Base-by-base conservation (phyloP, 2,113 vertebrate genomes). In the Hippoglossus stenolepis region DNA sequence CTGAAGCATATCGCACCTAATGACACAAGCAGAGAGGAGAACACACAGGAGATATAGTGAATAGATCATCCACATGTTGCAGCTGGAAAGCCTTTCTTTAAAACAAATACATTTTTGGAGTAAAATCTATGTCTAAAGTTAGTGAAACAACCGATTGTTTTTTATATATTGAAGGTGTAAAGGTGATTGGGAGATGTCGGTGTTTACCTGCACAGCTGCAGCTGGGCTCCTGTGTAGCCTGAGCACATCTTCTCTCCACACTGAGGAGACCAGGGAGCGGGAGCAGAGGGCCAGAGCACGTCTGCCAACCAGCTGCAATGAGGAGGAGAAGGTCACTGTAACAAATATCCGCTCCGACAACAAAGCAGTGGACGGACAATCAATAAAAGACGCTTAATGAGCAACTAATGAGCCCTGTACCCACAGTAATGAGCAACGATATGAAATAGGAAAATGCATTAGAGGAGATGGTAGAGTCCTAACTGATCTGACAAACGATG, bases 301-400 rank as follows among this genome's bases (percentile, higher is more conserved):
- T 71, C 93, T 63, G 60, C 96, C 93, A 43, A 96, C 94, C 76
- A 94, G 90, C 97, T 98, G 92, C 65, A 82, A 56, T 51, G 6
- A 10, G 78, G 35, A 65, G 12, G 35, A 38, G 35, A 38, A 65
- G n/a, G 40, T 14, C 0, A 40, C 12, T 14, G 26, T 38, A 49
- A 76, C 2, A 57, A 64, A 56, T 4, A 35, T 43, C 8, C 10
- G 62, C 43, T 69, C 47, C 35, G 31, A 40, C 54, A 62, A 38
- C 59, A n/a, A 40, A 62, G 38, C 49, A 58, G 38, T 43, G 2
- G 40, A 7, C 31, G 31, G 31, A 31, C 31, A 31, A 31, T 31
- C 31, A 31, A 31, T 31, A 7, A 7, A 7, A 31, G 31, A 31
- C 31, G 6, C 31, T 31, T 31, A 31, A 31, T 31, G 31, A 31